Evolutionary conservation across 2,797 vertebrate species (phyloP), one percentile per base, ranked within the genome.

Genomic region (Scleropages formosus): DNA sequence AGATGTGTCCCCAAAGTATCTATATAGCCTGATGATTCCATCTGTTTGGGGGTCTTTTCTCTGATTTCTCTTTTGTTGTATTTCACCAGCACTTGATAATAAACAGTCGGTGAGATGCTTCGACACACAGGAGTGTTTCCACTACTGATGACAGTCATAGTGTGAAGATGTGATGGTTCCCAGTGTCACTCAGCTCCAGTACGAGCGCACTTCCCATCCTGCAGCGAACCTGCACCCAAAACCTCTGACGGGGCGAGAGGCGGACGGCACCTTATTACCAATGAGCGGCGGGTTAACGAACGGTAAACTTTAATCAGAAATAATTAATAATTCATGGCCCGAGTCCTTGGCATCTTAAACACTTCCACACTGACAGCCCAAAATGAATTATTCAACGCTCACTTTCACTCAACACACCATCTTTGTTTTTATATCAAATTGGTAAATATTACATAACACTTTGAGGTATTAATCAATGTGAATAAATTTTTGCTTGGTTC

Each of bases 321-420:
- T 84, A 80, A 88, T 92, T 87, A 91, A 92, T 92, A 84, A 91
- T 92, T 92, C 84, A 92, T 91, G 80, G 77, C 84, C 81, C 76
- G 75, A 71, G 80, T 81, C 85, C 82, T 84, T 78, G 81, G 80
- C 88, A 84, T 88, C 86, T 85, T 87, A 89, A 88, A 88, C 88
- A 85, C 56, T 75, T 47, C 66, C 47, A 68, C 81, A 85, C 78
- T 79, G 80, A 78, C 31, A 26, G 77, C 62, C 62, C 44, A 10
- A 12, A 63, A 80, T 89, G 84, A 89, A 89, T 90, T 82, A 89
- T 90, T 89, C 89, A 90, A 77, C n/a, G 76, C 64, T 79, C 76
- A 60, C 74, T 77, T 53, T 70, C 68, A 51, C 46, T 31, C 53
- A 59, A 15, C 39, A 58, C 72, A 56, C 39, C 20, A 47, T 59